Conservation (phyloP, 2,888 invertebrate genomes). For the Frankliniella intonsa region DNA sequence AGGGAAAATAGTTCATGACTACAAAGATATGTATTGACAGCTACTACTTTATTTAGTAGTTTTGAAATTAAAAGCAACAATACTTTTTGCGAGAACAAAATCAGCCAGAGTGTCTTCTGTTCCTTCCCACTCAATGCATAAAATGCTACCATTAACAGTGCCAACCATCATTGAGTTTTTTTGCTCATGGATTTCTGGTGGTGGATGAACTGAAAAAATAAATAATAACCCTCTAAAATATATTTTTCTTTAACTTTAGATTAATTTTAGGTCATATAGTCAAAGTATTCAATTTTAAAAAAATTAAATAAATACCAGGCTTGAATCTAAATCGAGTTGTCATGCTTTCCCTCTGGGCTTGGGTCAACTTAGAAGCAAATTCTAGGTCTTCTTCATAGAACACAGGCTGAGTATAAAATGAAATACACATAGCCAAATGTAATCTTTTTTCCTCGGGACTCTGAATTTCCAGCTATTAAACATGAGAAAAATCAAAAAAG, state of each 20-base stretch:
- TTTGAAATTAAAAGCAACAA: neutral
- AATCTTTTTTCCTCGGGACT: neutral
- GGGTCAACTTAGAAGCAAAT: neutral
- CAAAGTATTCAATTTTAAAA: neutral
- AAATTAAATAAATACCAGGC: neutral
- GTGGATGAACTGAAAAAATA: neutral
- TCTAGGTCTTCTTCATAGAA: neutral
- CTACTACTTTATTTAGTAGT: too few species aligned
- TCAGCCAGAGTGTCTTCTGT: neutral
- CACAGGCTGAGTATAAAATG: neutral
- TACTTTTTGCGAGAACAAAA: neutral
- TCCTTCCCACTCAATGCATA: conserved; percentile 1
- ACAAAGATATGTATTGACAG: neutral
- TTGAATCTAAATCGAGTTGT: neutral
- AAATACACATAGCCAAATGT: neutral
- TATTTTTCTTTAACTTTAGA: too few species aligned
- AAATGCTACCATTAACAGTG: neutral
- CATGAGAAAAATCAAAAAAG: neutral
- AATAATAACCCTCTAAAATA: too few species aligned
- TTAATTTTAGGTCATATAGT: too few species aligned
- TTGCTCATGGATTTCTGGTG: neutral
- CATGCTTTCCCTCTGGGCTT: neutral
- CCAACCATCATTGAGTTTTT: conserved; percentile 2
- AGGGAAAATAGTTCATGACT: neutral
- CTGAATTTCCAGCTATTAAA: neutral